A percentile compares a stretch with the other conserved stretches of the same genome.
phyloP scores from a whole-genome alignment of 2,797 vertebrate species.

The Poeciliopsis turneri region DNA sequence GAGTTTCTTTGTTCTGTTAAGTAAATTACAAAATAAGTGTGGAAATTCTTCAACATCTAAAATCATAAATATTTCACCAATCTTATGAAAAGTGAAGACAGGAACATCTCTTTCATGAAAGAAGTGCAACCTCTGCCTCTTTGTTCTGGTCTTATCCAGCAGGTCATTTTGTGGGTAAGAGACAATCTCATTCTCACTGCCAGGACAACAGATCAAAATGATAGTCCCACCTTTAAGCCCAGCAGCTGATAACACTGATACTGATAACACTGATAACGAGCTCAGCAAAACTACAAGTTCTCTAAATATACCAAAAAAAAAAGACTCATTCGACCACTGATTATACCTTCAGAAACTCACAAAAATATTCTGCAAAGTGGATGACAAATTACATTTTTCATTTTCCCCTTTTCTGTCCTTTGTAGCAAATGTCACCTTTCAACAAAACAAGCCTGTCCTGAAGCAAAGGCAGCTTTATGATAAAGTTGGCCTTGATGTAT shows the following conservation, averaged over 20 bases:
- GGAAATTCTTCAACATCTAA: background rate
- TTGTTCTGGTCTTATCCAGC: constrained; percentile 22
- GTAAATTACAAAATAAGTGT: background rate
- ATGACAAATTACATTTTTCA: background rate
- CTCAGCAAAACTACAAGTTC: constrained; percentile 18
- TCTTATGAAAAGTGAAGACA: background rate
- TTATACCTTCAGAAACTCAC: constrained; percentile 22
- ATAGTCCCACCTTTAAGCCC: constrained; percentile 54
- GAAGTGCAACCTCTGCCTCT: background rate
- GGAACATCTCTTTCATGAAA: background rate
- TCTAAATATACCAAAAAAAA: constrained; percentile 24
- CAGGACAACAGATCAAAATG: constrained; percentile 41
- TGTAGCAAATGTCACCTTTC: constrained; percentile 39
- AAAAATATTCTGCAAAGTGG: constrained; percentile 6
- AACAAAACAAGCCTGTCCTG: constrained; percentile 35
- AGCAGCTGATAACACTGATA: constrained; percentile 31
- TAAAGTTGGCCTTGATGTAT: constrained; percentile 27
- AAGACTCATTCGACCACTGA: constrained; percentile 10
- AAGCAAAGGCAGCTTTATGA: background rate
- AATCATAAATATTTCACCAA: too few species aligned
- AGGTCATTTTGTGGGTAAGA: constrained; percentile 29
- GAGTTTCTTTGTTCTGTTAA: background rate
- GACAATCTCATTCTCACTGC: constrained; percentile 36
- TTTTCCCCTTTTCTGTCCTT: constrained; percentile 8
- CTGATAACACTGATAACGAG: background rate